phyloP scores from a whole-genome alignment of 2,113 vertebrate genomes.

The Bos taurus region ARS-UCD2.0 NC_037328.1:23870501-23871000 shows the following conservation, averaged over 20 bases:
- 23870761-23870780: fast-evolving
- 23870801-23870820: background rate
- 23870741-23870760: background rate
- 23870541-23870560: background rate
- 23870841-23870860: background rate
- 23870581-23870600: background rate
- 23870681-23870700: background rate
- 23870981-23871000: background rate
- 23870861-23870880: background rate
- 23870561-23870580: background rate
- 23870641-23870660: background rate
- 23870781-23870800: background rate
- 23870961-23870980: background rate
- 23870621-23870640: background rate
- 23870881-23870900: background rate
- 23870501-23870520: background rate
- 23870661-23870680: background rate
- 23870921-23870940: background rate
- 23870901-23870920: background rate
- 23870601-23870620: background rate
- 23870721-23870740: background rate
- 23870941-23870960: background rate
- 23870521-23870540: background rate
- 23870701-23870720: background rate
- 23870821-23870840: background rate